Evolutionary conservation across 2,113 vertebrate species (phyloP), one percentile per base, ranked within the genome.

Genomic region (Lipotes vexillifer): DNA sequence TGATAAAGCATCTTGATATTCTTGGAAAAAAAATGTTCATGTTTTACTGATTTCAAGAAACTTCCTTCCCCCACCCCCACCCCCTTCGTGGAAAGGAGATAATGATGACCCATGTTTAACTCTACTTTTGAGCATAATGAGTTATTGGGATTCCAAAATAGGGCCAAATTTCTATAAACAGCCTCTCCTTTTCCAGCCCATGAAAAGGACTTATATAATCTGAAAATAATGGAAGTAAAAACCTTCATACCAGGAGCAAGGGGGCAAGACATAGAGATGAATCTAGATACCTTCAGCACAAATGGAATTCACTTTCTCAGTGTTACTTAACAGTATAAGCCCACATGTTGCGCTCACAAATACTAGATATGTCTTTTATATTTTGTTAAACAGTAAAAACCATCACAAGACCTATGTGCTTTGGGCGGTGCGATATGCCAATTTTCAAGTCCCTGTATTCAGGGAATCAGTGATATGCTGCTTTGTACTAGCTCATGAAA

Each of bases 71-170:
- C 14, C 17, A n/a, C n/a, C 36, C 13, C 8, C 27, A 20, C 9
- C 0, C 23, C 27, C 21, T 61, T 33, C 3, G 1, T 63, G 18
- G 18, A 41, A 87, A 85, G 29, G 21, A 36, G 29, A 46, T 44
- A 29, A 90, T 15, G 49, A 41, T 20, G 11, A 83, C 7, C 20
- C 8, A 25, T 52, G 44, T 69, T 92, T 74, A 46, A 69, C 7
- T 68, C 49, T 57, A 86, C 5, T 81, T 93, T 59, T 84, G 61
- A 95, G 31, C 23, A 69, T 52, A 78, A 78, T 46, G 14, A 65
- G 23, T 83, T 95, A 75, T 17, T 82, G 27, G 3, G 61, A 90
- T 85, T 96, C 38, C 44, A 93, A 97, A 93, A 69, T 63, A 93
- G 3, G 6, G 4, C 23, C 59, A 63, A 11, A 14, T 84, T 81